phyloP scores from a whole-genome alignment of 1,140 invertebrate species.

The Eumaeus atala region DNA sequence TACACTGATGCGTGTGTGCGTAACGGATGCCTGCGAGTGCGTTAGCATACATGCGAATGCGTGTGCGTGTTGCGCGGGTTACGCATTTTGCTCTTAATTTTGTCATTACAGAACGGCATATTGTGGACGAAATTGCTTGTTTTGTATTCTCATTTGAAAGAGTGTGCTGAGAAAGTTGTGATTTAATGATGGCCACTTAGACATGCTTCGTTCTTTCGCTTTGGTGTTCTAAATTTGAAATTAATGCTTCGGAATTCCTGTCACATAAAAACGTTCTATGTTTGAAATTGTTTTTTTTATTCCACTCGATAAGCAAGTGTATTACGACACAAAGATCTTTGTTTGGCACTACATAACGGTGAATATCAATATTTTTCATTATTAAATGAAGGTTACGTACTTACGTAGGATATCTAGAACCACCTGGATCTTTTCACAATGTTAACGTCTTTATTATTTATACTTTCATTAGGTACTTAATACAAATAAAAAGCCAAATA shows the following conservation, averaged over 20 bases:
- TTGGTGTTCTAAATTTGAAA: constrained; percentile 13
- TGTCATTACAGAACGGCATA: constrained; percentile 42
- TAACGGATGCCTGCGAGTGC: constrained; percentile 51
- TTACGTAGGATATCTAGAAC: too few relatives aligned
- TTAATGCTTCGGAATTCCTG: constrained; percentile 1
- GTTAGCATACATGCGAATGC: constrained; percentile 52
- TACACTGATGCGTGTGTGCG: constrained; percentile 37
- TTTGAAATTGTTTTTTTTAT: constrained; percentile 16
- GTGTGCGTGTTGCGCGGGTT: constrained; percentile 34
- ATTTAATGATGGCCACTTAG: constrained; percentile 37
- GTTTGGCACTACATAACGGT: too few relatives aligned
- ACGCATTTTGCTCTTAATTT: constrained; percentile 56
- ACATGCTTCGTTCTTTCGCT: constrained; percentile 21
- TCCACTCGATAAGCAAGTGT: neutral
- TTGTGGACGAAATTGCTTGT: constrained; percentile 35
- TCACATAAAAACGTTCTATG: constrained; percentile 14
- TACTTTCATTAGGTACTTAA: too few relatives aligned
- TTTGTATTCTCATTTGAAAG: constrained; percentile 33
- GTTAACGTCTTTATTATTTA: too few relatives aligned
- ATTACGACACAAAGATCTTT: neutral
- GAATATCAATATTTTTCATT: too few relatives aligned
- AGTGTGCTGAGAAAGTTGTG: constrained; percentile 25
- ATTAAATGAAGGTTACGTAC: too few relatives aligned
- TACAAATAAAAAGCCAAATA: too few relatives aligned
- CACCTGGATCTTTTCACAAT: too few relatives aligned